phyloP scores from a whole-genome alignment of 2,797 vertebrate species.

The Neoniphon sammara region DNA sequence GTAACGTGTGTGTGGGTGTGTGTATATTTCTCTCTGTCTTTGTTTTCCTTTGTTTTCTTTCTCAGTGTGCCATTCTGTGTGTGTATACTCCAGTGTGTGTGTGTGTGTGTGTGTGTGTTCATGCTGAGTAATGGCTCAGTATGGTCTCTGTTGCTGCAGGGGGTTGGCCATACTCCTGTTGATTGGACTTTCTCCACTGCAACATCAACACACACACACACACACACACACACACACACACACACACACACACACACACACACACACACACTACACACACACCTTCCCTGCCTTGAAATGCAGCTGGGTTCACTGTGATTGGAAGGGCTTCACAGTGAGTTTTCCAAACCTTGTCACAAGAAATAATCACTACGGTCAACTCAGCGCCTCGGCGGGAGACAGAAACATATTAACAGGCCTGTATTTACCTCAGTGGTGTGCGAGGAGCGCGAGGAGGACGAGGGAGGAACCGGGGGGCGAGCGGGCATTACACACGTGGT shows the following conservation, averaged over 20 bases:
- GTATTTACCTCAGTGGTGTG: not conserved
- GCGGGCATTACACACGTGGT: too few relatives aligned
- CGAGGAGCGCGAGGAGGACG: too few relatives aligned
- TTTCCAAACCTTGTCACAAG: not conserved
- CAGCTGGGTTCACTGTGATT: not conserved
- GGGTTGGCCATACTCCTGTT: slow-evolving; percentile 24
- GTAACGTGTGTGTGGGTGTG: not conserved
- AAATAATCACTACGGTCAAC: not conserved
- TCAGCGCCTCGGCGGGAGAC: not conserved
- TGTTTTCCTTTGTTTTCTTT: not conserved
- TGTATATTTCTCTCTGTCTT: not conserved
- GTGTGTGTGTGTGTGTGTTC: not conserved
- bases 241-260: slow-evolving; percentile 6
- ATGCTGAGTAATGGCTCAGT: slow-evolving; percentile 23
- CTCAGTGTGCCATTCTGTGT: not conserved
- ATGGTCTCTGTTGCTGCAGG: slow-evolving; percentile 36
- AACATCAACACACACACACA: not conserved
- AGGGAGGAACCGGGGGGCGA: too few relatives aligned
- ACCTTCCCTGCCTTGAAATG: not conserved
- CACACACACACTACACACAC: not conserved
- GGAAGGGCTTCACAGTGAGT: not conserved
- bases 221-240: slow-evolving; percentile 1
- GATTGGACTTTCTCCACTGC: slow-evolving; percentile 25
- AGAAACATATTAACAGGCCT: not conserved
- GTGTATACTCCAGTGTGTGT: too few relatives aligned